A percentile compares a stretch with the other conserved stretches of the same genome.
Conservation (phyloP, 2,113 vertebrate species). For the Fregata magnificens region DNA sequence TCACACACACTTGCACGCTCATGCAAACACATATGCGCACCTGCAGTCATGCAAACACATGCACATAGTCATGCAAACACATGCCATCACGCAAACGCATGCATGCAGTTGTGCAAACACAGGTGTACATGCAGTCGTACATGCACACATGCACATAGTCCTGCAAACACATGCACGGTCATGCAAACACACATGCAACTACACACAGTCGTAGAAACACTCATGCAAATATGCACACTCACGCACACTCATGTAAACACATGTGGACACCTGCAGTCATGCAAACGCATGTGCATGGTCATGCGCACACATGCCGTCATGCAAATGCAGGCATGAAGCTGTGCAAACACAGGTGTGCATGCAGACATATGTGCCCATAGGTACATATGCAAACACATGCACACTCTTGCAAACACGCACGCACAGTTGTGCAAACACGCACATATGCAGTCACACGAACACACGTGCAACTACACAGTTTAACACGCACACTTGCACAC, state of each 20-base stretch:
- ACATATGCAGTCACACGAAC: neutral
- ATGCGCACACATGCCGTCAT: too few species aligned
- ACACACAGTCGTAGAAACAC: neutral
- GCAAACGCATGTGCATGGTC: too few species aligned
- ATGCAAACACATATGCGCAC: neutral
- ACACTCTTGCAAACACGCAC: neutral
- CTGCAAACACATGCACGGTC: neutral
- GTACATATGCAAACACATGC: too few species aligned
- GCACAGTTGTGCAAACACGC: too few species aligned
- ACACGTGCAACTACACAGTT: neutral
- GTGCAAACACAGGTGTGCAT: too few species aligned
- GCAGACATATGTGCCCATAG: too few species aligned
- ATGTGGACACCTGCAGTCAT: neutral
- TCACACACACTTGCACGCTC: neutral
- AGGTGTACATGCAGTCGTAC: too few species aligned
- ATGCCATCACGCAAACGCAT: too few species aligned
- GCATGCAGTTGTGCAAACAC: neutral
- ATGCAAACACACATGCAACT: neutral
- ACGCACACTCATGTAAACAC: rapidly evolving
- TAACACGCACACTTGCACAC: too few species aligned
- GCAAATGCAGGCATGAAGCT: too few species aligned
- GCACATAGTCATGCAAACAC: neutral
- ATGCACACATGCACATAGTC: too few species aligned
- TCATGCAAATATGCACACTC: neutral
- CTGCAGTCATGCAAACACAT: neutral